Percentiles rank a stretch among this genome's conserved stretches.
These are phyloP conservation scores for Protonibea diacanthus DNA, from an alignment of 2,797 vertebrate species.

Conservation along the genomic window DNA sequence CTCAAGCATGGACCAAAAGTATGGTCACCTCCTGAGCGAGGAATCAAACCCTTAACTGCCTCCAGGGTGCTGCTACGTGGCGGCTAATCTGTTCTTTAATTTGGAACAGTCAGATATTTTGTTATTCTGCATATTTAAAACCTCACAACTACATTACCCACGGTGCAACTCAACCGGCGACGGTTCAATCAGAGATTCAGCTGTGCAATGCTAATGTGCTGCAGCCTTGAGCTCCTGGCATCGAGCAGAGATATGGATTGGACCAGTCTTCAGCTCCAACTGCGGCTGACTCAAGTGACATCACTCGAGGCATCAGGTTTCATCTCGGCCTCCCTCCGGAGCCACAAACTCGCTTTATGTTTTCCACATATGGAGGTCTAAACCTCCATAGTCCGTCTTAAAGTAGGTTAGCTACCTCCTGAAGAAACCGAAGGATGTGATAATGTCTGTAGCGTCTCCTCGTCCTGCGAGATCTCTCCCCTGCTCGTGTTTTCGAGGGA, in stretches of 20 bases:
- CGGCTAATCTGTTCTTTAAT: too few relatives aligned
- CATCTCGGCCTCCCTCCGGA: neutral
- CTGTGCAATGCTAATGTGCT: neutral
- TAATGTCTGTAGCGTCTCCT: constrained; percentile 48
- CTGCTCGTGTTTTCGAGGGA: constrained; percentile 47
- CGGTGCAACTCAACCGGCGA: neutral
- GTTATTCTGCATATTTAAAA: neutral
- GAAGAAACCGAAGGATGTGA: constrained; percentile 43
- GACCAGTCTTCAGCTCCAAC: neutral
- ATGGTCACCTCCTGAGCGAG: too few relatives aligned
- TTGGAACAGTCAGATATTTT: neutral
- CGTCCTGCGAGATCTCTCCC: constrained; percentile 34
- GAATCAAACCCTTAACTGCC: too few relatives aligned
- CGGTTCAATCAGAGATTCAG: neutral
- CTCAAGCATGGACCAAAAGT: too few relatives aligned
- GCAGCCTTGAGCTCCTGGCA: too few relatives aligned
- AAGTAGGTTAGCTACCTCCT: constrained; percentile 50
- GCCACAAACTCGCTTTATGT: neutral
- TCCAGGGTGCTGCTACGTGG: too few relatives aligned
- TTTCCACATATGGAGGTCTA: neutral
- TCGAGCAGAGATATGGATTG: neutral
- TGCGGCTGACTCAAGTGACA: neutral
- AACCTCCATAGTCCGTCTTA: constrained; percentile 18
- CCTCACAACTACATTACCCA: neutral
- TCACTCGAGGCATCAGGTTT: neutral